phyloP scores from a whole-genome alignment of 2,113 vertebrate species.

The Etia nguti region DNA sequence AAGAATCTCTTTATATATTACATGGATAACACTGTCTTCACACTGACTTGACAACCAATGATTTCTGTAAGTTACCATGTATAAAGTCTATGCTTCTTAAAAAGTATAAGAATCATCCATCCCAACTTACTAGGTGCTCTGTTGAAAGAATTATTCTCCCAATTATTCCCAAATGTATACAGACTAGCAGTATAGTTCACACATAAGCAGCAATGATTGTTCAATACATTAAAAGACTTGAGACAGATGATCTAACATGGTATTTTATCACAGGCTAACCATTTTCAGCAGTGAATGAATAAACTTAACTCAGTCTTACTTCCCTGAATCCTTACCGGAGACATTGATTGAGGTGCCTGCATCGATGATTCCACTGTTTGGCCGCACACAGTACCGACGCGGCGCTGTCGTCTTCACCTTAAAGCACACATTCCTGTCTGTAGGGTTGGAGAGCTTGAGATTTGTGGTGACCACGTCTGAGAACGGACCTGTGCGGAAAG shows the following conservation, averaged over 20 bases:
- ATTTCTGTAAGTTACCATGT: rapidly evolving
- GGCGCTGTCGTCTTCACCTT: conserved; percentile 99
- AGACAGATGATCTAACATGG: not conserved
- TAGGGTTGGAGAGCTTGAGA: conserved; percentile 94
- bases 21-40: not conserved
- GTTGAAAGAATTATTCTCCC: not conserved
- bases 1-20: not conserved
- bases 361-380: conserved; percentile 97
- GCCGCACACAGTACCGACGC: conserved; percentile 95
- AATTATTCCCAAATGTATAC: not conserved
- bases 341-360: conserved; percentile 95
- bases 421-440: conserved; percentile 95
- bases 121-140: not conserved
- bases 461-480: conserved; percentile 96
- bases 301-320: not conserved
- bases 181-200: not conserved
- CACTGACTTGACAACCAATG: not conserved
- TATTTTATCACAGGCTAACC: not conserved
- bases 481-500: conserved; percentile 85
- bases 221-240: not conserved
- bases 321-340: conserved; percentile 77
- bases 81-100: not conserved
- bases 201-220: not conserved
- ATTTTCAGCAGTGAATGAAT: rapidly evolving
- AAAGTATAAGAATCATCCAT: not conserved